A percentile compares a stretch with the other conserved stretches of the same genome.
These are phyloP conservation scores for Rhagonycha lutea DNA, from an alignment of 2,888 invertebrate species.

Conservation along the genomic window DNA sequence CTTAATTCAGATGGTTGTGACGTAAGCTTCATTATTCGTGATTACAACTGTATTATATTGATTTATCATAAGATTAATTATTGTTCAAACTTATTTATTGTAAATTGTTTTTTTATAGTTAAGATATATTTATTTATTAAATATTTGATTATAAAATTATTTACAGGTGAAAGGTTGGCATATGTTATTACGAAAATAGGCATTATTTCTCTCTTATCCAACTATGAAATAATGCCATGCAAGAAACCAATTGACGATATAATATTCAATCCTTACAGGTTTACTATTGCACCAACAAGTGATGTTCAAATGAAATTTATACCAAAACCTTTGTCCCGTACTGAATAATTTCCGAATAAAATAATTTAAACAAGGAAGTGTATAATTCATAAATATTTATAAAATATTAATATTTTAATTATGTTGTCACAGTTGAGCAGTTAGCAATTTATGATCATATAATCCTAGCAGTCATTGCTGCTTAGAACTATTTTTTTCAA, in stretches of 20 bases:
- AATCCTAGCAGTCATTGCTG: no score
- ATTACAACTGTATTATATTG: no score
- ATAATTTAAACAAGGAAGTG: not conserved
- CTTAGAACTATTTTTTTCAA: no score
- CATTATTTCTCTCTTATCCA: not conserved
- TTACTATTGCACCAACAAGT: not conserved
- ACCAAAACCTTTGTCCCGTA: not conserved
- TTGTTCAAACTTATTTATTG: no score
- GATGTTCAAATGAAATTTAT: not conserved
- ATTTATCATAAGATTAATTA: no score
- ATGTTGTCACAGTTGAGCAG: no score
- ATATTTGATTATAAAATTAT: not conserved
- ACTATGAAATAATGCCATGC: not conserved
- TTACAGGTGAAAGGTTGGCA: not conserved
- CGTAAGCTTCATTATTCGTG: no score
- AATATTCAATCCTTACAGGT: not conserved
- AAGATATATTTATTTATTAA: no score
- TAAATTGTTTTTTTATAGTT: no score
- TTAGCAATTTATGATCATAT: no score
- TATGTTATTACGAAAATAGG: not conserved
- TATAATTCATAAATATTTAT: not conserved
- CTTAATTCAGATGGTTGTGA: no score
- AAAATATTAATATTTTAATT: no score
- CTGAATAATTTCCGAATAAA: not conserved
- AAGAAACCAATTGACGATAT: not conserved